Base-by-base conservation (phyloP, 2,888 invertebrate species). In the Steinernema scapterisci region DNA sequence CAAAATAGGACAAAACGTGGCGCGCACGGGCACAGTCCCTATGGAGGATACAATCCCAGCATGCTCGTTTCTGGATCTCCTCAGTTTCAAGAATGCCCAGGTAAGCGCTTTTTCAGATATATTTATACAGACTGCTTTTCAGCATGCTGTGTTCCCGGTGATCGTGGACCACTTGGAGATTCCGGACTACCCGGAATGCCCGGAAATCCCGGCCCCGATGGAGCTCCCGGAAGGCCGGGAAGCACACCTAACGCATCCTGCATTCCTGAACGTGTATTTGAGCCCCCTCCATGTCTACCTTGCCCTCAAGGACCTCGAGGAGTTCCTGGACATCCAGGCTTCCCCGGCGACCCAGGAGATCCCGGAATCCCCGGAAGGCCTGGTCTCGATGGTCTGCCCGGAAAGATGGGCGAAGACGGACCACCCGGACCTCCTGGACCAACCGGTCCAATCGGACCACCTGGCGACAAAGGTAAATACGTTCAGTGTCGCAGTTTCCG, bases 231-330 rank as follows among this genome's bases (percentile, higher is more conserved):
- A 16, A 79, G 87, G 44, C 87, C 87, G 3, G 87, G 87, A 74
- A 84, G 84, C 9, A 87, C 87, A 0, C 87, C 87, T 16, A 88
- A 88, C 74, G 87, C 87, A 0, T 83, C 86, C 0, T 87, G 87
- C 73, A 85, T 87, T 43, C 87, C 87, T 6, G 87, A 87, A 73
- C 73, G 87, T 70, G 79, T 86, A 11, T 88, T 87, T 79, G 87
- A 87, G 77, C 87, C 87, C 19, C 87, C 87, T 19, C 87, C 87
- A 63, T 87, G 87, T 73, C 80, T 88, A 13, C 87, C 87, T 13
- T 88, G 87, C 73, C 87, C 87, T 2, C 85, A 86, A 74, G 85
- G 83, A 0, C 81, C 82, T 6, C 78, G 83, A 11, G 83, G 85
- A 25, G 78, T 75, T 13, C 75, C 78, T 3, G 80, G 78, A 9